Evolutionary conservation across 2,113 vertebrate species (phyloP), one percentile per base, ranked within the genome.

Genomic region (Cynoglossus semilaevis): DNA sequence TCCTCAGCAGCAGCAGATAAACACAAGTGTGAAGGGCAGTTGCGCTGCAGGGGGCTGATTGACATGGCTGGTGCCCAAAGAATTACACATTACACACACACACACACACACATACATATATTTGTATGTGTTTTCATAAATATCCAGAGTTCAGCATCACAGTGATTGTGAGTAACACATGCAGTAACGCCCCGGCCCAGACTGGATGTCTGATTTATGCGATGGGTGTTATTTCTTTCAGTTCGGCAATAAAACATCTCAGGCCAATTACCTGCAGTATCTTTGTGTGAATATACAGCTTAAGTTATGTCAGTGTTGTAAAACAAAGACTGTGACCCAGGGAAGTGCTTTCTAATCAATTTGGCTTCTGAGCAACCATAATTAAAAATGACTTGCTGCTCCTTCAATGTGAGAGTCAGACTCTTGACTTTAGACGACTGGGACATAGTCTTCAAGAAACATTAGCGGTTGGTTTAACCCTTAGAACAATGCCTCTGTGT

Each of bases 21-120:
- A 88, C 87, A 88, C 82, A 84, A 88, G 84, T 87, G 83, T 88
- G 87, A 87, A 88, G 88, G 87, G 87, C 88, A 88, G 85, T 78
- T 64, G 85, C 85, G 65, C 86, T 82, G 85, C 86, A 77, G 85
- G 87, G 86, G 81, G 79, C 83, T 90, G 87, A 88, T 88, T 87
- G 86, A 88, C 88, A 90, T 88, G 88, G 86, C 86, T 80, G 77
- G 67, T 59, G 58, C 84, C 85, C 83, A 88, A 87, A 84, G 75
- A 85, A 81, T 70, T 72, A 74, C 75, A 75, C 66, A 73, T 41
- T 41, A 57, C 62, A 64, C 15, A 62, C 63, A 58, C 22, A 52
- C 51, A 43, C 73, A 58, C 65, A 70, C 57, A 51, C 53, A 61
- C 64, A 72, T 60, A 68, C 67, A 49, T 56, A 51, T 46, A 63